Base-by-base conservation (phyloP, 1,140 invertebrate genomes). In the Chironomus striatipennis region DNA sequence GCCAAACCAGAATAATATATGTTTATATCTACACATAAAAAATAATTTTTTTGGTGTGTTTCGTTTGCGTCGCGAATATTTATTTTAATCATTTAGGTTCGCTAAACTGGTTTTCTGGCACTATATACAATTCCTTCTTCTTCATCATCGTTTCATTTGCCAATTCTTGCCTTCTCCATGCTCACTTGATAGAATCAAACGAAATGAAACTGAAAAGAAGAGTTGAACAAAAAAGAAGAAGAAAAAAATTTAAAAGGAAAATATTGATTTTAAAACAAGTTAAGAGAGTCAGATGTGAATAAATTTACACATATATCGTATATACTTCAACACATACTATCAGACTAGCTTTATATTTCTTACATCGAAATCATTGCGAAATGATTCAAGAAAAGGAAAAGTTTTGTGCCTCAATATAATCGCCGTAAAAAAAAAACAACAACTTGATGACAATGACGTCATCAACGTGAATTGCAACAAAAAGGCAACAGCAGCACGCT, bases 181-280 rank as follows among this genome's bases (percentile, higher is more conserved):
- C 65, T 70, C 10, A 20, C 20, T 18, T 67, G 64, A 17, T 67
- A 18, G 12, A 9, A 20, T 67, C 64, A 15, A 7, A n/a, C n/a
- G 47, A 10, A n/a, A 12, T 57, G 24, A 34, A 34, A 34, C 24
- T 34, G 24, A 34, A 57, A n/a, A n/a, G 43, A 47, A 47, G 43
- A 57, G 12, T 57, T n/a, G n/a, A n/a, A n/a, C n/a, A n/a, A n/a
- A n/a, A 57, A n/a, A n/a, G 43, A 47, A 15, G 7, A 2, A 2
- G n/a, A 67, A 70, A 70, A 70, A 70, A 20, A 20, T 70, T 70
- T 70, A 70, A 70, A 70, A 18, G 65, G 65, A 70, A 70, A 70
- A 17, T 70, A 57, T 57, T 57, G 9, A 57, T n/a, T 57, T n/a
- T 10, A n/a, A 10, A 57, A 8, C 47, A n/a, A 12, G 47, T 57